Base-by-base conservation (phyloP, 2,113 vertebrate species). In the Syngnathus floridae region DNA sequence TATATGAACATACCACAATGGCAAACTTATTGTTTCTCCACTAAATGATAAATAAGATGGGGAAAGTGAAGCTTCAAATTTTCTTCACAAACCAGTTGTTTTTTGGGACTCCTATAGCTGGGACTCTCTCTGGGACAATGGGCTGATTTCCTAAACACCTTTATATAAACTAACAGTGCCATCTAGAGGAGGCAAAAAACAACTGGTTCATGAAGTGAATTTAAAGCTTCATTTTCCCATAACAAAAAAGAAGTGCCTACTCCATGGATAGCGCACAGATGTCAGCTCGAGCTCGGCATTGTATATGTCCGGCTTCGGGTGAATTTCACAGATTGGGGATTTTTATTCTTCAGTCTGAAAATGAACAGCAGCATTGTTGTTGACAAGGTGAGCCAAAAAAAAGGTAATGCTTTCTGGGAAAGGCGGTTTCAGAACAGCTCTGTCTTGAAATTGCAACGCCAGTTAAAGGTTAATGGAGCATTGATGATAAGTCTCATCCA, bases 381-480 rank as follows among this genome's bases (percentile, higher is more conserved):
- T 52, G 61, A 79, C 74, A 74, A 69, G 70, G 66, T 76, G 67
- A 57, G 54, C 17, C 35, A 2, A 17, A 52, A 0, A 14, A 49
- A 45, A 48, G 26, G n/a, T 56, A 69, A 70, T 62, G 37, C 79
- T 64, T 76, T 61, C 22, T 22, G 49, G 65, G 56, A 71, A 41
- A 46, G 26, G 75, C 71, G 77, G 59, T 73, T 78, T 82, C 65
- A 64, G 70, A 78, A 62, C 55, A 81, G 76, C 64, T 83, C 68
- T 69, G 75, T 81, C 78, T 82, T 71, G 40, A 70, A 70, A 81
- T 79, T 70, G 73, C 71, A 70, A 75, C 65, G 59, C 57, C 59
- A 74, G 73, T 80, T 78, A 82, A 82, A 83, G 79, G 83, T 81
- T 82, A 85, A 84, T 78, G 75, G 70, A 62, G 72, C 77, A 79